Evolutionary conservation across 1,140 invertebrate species (phyloP), one percentile per base, ranked within the genome.

Genomic region (Calosoma granatense): DNA sequence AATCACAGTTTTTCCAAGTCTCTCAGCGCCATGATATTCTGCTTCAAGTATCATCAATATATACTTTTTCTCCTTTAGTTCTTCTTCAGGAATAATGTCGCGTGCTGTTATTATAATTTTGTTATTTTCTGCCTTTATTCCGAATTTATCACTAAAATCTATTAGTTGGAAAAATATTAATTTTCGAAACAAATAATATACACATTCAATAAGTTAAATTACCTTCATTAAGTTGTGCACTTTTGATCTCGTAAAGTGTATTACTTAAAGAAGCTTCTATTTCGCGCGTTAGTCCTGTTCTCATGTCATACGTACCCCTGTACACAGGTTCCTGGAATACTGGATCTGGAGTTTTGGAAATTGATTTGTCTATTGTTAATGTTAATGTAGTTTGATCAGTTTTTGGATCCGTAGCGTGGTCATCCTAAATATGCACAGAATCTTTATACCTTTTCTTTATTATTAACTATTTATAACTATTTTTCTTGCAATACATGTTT

Each of bases 21-120:
- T 17, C 14, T 53, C 23, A 11, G 21, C 52, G 9, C 36, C 52
- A 12, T 53, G 22, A 12, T 51, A n/a, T 20, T 23, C 60, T 15
- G 61, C 61, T 21, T 51, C 41, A 11, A 64, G 17, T 11, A 53
- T 59, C 19, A 63, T 12, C 3, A 58, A 2, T 6, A 63, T 22
- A 36, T 57, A 20, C 17, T 22, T 15, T 0, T 36, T 36, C 11
- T 47, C 19, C 2, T 58, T 20, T 1, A 58, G 14, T 22, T 22
- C 11, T 20, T 56, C 53, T n/a, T 56, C 53, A 17, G 52, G 54
- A 14, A 64, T 11, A 11, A 55, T 56, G 3, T 54, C 26, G 17
- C 30, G 36, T 26, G 6, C 3, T 47, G 41, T 47, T 9, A 36
- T 47, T 12, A 17, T 47, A 47, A 11, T 47, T 12, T 3, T 12